Evolutionary conservation across 35 echinoderm and acorn worm genomes (phyloP).

Genomic region (Chiridota heheva): DNA sequence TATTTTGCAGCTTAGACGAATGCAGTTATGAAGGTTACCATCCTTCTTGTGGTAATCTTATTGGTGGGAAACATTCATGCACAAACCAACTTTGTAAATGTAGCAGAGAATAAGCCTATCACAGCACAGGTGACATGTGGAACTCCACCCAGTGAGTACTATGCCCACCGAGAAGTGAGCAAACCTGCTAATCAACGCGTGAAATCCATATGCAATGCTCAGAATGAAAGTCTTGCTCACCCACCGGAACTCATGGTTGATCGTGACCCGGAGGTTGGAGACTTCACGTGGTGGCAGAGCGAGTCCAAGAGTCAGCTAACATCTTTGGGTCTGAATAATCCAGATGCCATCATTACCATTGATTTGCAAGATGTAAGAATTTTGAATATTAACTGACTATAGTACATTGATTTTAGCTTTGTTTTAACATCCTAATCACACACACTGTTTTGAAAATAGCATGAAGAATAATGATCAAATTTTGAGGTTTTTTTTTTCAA

Average conservation of each 20-base stretch:
- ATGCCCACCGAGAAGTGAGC: conserved; percentile 39
- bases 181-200: conserved; percentile 45
- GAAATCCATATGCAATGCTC: conserved; percentile 59
- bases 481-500: too few relatives aligned
- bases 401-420: too few relatives aligned
- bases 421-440: too few relatives aligned
- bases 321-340: conserved; percentile 21
- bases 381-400: background rate
- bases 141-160: conserved; percentile 27
- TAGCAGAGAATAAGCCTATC: conserved; percentile 32
- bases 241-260: conserved; percentile 80
- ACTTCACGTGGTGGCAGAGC: conserved; percentile 98
- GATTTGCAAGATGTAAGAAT: conserved; percentile 81
- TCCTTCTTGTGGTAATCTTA: background rate
- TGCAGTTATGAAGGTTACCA: background rate
- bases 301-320: conserved; percentile 61
- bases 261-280: conserved; percentile 41
- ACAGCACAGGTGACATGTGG: conserved; percentile 43
- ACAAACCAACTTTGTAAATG: conserved; percentile 22
- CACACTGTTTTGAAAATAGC: too few relatives aligned
- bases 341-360: conserved; percentile 67
- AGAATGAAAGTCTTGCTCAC: conserved; percentile 61
- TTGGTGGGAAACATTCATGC: background rate
- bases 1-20: too few relatives aligned
- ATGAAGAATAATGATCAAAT: too few relatives aligned